Evolutionary conservation across 2,888 invertebrate genomes (phyloP).

Genomic region (Belgica antarctica): DNA sequence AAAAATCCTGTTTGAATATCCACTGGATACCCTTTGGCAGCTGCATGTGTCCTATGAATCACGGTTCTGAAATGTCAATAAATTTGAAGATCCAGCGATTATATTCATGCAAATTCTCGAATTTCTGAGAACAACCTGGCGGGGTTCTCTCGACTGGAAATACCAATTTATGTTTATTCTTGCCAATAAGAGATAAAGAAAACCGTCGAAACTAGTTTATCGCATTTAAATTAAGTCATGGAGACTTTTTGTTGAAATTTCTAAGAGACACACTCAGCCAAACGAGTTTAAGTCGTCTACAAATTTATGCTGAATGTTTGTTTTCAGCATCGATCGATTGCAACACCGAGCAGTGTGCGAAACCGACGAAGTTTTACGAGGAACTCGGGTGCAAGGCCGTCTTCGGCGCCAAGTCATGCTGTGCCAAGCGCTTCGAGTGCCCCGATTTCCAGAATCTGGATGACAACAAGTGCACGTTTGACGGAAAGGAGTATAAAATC

Average conservation of each 20-base stretch:
- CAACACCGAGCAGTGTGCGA: constrained; percentile 34
- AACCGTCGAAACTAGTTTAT: constrained; percentile 9
- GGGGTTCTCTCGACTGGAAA: too few species aligned
- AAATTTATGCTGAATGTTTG: constrained; percentile 7
- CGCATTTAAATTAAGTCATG: neutral
- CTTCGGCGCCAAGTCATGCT: constrained; percentile 25
- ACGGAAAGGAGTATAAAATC: neutral
- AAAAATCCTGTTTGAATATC: too few species aligned
- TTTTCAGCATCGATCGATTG: constrained; percentile 36
- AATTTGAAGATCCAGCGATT: too few species aligned
- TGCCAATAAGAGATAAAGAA: neutral
- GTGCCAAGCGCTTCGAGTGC: constrained; percentile 39
- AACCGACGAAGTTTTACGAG: constrained; percentile 37
- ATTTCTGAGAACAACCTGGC: too few species aligned
- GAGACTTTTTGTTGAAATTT: neutral
- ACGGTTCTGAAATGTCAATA: too few species aligned
- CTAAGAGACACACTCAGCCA: neutral
- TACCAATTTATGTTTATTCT: neutral
- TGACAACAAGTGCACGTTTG: constrained; percentile 8
- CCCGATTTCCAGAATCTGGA: constrained; percentile 29
- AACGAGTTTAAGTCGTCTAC: constrained; percentile 1
- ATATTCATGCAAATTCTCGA: too few species aligned
- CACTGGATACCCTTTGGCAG: too few species aligned
- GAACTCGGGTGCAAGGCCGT: constrained; percentile 38
- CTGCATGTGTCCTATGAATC: too few species aligned